Percentiles rank a stretch among this genome's conserved stretches.
Evolutionary conservation across 1,140 invertebrate species (phyloP).

Genomic region (Drosophila leontia): DNA sequence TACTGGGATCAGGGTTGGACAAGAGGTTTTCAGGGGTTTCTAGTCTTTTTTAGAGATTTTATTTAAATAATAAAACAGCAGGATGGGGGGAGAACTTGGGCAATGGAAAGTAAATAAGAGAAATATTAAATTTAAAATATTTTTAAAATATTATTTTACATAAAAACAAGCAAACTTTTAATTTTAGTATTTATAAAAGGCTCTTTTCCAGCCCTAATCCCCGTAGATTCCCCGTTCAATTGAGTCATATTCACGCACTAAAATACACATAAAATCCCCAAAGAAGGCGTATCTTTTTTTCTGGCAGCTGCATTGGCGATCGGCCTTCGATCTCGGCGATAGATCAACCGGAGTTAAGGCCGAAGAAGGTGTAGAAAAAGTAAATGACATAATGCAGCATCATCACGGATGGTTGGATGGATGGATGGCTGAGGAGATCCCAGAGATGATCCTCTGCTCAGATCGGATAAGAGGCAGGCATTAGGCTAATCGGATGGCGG

Average conservation of each 20-base stretch:
- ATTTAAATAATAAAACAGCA: neutral
- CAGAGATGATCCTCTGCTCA: conserved; percentile 31
- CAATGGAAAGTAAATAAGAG: neutral
- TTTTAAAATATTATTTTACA: too few relatives aligned
- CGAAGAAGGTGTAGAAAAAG: conserved; percentile 72
- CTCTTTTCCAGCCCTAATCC: conserved; percentile 18
- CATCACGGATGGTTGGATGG: conserved; percentile 50
- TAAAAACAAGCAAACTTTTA: too few relatives aligned
- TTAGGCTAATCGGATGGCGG: conserved; percentile 79
- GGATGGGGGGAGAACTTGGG: neutral
- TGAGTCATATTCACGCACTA: conserved; percentile 26
- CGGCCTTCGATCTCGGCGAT: conserved; percentile 38
- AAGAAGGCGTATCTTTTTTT: conserved; percentile 27
- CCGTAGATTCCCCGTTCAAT: conserved; percentile 12
- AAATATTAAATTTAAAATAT: neutral
- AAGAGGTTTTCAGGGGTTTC: neutral
- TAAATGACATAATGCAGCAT: conserved; percentile 83
- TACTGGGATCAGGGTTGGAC: conserved; percentile 24
- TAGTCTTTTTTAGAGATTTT: neutral
- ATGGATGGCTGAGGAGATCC: conserved; percentile 5
- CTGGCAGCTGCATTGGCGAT: conserved; percentile 63
- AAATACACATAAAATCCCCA: conserved; percentile 10
- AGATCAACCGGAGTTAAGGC: conserved; percentile 46
- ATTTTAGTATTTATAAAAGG: too few relatives aligned
- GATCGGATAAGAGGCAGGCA: conserved; percentile 50